These are phyloP conservation scores for Channa striata DNA, from an alignment of 2,797 vertebrate genomes.

Conservation along the genomic window DNA sequence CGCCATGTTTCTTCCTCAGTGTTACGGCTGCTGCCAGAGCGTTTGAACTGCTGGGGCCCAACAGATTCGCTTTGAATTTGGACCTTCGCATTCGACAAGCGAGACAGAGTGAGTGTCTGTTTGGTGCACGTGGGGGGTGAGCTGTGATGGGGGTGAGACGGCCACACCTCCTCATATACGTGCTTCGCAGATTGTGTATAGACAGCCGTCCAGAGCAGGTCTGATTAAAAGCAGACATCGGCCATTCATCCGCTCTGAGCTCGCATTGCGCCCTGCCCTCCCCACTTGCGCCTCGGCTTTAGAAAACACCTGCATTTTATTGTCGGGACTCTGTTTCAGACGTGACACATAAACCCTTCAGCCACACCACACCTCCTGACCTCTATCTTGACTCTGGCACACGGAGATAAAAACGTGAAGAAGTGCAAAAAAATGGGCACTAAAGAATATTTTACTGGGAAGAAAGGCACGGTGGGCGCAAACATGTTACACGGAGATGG, in stretches of 20 bases:
- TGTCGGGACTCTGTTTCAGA: slow-evolving; percentile 69
- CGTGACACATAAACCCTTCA: slow-evolving; percentile 45
- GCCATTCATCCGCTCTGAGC: slow-evolving; percentile 27
- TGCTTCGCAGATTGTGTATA: slow-evolving; percentile 17
- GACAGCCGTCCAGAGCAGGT: slow-evolving; percentile 44
- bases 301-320: slow-evolving; percentile 83
- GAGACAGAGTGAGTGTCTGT: slow-evolving; percentile 31
- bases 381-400: slow-evolving; percentile 50
- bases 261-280: slow-evolving; percentile 5
- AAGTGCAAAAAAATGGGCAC: slow-evolving; percentile 8
- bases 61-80: slow-evolving; percentile 13
- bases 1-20: slow-evolving; percentile 43
- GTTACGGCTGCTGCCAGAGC: slow-evolving; percentile 28
- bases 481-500: slow-evolving; percentile 41
- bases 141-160: slow-evolving; percentile 22
- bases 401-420: slow-evolving; percentile 44
- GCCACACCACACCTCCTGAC: slow-evolving; percentile 49
- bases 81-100: slow-evolving; percentile 9
- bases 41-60: slow-evolving; percentile 9
- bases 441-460: slow-evolving; percentile 30
- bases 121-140: slow-evolving; percentile 29
- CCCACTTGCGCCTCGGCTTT: slow-evolving; percentile 30
- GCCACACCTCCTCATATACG: slow-evolving; percentile 18
- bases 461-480: slow-evolving; percentile 41
- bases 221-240: slow-evolving; percentile 76